phyloP scores from a whole-genome alignment of 2,888 invertebrate species.

The Apodemia zela region DNA sequence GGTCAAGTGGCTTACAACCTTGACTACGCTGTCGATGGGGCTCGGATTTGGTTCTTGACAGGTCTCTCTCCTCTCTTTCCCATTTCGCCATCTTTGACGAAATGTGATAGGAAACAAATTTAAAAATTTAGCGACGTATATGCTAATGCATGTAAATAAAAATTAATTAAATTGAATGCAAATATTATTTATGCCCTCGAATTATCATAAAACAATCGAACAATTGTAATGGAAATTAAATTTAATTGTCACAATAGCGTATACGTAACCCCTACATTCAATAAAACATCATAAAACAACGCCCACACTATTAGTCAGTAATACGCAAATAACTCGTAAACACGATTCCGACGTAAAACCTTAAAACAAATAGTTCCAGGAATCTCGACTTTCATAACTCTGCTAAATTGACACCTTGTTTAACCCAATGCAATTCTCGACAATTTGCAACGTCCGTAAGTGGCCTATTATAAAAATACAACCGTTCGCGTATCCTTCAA shows the following conservation, averaged over 20 bases:
- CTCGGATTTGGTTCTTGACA: too few species aligned
- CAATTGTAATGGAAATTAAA: conserved; percentile 23
- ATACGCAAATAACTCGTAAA: conserved; percentile 64
- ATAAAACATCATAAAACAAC: conserved; percentile 60
- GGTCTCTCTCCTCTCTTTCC: too few species aligned
- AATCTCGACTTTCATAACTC: conserved; percentile 75
- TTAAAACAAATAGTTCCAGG: conserved; percentile 77
- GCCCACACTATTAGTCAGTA: conserved; percentile 54
- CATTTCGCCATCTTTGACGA: too few species aligned
- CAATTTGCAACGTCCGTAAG: conserved; percentile 75
- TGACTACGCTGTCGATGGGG: too few species aligned
- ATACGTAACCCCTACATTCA: conserved; percentile 40
- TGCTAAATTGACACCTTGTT: conserved; percentile 79
- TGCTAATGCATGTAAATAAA: too few species aligned
- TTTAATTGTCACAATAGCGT: conserved; percentile 26
- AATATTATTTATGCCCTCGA: too few species aligned
- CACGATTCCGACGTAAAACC: conserved; percentile 49
- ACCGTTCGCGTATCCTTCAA: conserved; percentile 33
- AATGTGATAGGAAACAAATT: too few species aligned
- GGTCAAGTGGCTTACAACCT: too few species aligned
- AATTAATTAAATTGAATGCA: too few species aligned
- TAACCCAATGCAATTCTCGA: conserved; percentile 69
- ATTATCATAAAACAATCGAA: background rate
- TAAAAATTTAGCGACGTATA: too few species aligned
- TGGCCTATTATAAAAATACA: conserved; percentile 70